A percentile compares a stretch with the other conserved stretches of the same genome.
These are phyloP conservation scores for Dicycla oo DNA, from an alignment of 2,888 invertebrate genomes.

Conservation along the genomic window DNA sequence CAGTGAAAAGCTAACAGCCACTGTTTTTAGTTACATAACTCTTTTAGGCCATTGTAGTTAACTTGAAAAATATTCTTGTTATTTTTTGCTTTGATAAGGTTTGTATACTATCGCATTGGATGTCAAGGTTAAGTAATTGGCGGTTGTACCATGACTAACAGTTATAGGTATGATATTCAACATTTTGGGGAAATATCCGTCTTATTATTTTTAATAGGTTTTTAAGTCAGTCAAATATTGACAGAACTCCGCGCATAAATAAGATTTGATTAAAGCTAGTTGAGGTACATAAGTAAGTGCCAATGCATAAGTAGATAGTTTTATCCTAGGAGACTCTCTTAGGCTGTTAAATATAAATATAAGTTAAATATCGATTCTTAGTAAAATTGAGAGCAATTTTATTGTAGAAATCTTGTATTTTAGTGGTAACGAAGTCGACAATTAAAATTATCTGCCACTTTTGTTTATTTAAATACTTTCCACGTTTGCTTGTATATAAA, in stretches of 20 bases:
- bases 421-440: neutral
- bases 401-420: neutral
- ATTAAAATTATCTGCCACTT: neutral
- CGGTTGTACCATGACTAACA: neutral
- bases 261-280: neutral
- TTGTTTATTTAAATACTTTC: neutral
- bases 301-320: too few relatives aligned
- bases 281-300: too few relatives aligned
- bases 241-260: neutral
- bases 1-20: conserved; percentile 35
- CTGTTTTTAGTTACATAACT: conserved; percentile 45
- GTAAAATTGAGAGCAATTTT: neutral
- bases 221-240: neutral
- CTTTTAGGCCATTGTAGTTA: conserved; percentile 40
- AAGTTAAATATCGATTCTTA: too few relatives aligned
- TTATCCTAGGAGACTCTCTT: too few relatives aligned
- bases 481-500: too few relatives aligned
- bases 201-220: neutral
- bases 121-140: conserved; percentile 39
- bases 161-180: neutral
- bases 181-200: neutral
- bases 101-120: conserved; percentile 24
- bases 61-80: conserved; percentile 34
- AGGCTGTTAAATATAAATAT: too few relatives aligned
- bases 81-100: conserved; percentile 30